A percentile compares a stretch with the other conserved stretches of the same genome.
Conservation (phyloP, 2,797 vertebrate species). For the Propithecus perrieri region DNA sequence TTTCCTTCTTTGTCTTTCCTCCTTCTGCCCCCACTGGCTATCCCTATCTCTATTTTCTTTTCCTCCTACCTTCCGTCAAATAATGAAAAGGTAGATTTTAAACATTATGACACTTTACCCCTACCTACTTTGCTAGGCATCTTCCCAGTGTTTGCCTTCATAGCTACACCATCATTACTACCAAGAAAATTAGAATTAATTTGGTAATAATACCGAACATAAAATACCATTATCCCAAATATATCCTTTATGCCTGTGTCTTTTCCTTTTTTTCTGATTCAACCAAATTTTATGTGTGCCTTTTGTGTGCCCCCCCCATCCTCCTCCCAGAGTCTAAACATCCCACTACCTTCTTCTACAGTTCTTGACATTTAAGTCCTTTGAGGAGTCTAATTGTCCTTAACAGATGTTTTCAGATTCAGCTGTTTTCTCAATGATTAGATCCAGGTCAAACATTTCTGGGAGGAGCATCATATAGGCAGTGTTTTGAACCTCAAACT, state of each 20-base stretch:
- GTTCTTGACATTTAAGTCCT: constrained; percentile 4
- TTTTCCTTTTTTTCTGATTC: background rate
- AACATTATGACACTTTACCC: background rate
- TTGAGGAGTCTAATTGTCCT: background rate
- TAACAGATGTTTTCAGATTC: background rate
- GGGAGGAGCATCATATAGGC: background rate
- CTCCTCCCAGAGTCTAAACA: background rate
- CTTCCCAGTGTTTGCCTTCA: constrained; percentile 1
- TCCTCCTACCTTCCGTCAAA: background rate
- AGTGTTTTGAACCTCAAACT: background rate
- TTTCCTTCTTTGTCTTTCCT: background rate
- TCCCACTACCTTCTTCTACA: background rate
- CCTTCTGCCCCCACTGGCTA: background rate
- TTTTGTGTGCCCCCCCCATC: background rate
- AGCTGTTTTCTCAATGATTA: constrained; percentile 28
- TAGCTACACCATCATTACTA: background rate
- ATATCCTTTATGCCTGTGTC: background rate
- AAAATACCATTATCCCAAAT: background rate
- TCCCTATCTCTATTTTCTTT: background rate
- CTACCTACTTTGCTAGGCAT: background rate
- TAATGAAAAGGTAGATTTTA: background rate
- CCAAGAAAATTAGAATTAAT: background rate
- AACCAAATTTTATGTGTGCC: background rate
- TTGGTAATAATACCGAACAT: background rate
- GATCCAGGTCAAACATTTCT: background rate